Percentiles rank a stretch among this genome's conserved stretches.
phyloP scores from a whole-genome alignment of 2,888 invertebrate species.

The Plebejus argus region DNA sequence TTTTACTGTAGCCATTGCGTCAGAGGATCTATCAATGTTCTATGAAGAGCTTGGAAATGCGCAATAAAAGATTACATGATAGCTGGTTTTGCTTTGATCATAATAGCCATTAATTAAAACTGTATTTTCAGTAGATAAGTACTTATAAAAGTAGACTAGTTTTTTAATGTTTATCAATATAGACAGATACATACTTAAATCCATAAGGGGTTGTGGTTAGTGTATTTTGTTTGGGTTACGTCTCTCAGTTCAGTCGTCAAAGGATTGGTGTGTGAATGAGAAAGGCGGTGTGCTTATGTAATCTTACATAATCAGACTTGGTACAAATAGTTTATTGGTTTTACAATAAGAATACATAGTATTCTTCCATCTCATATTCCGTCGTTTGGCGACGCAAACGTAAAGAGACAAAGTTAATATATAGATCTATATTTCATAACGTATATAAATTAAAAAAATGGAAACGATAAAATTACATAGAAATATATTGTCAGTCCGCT shows the following conservation, averaged over 20 bases:
- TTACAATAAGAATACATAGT: constrained; percentile 68
- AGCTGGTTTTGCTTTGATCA: not conserved
- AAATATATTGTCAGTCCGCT: constrained; percentile 62
- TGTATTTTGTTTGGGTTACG: not conserved
- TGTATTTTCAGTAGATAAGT: too few species aligned
- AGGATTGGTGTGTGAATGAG: constrained; percentile 57
- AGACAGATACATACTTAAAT: not conserved
- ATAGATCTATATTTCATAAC: constrained; percentile 54
- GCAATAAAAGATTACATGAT: not conserved
- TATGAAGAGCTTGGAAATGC: not conserved
- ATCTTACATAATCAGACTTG: constrained; percentile 69
- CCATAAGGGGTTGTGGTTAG: not conserved
- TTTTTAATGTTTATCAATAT: too few species aligned
- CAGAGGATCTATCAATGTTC: not conserved
- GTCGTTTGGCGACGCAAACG: constrained; percentile 39
- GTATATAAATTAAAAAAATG: constrained; percentile 77
- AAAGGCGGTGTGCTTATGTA: constrained; percentile 52
- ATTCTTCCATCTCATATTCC: constrained; percentile 51
- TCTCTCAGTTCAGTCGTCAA: constrained; percentile 31
- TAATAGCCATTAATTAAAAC: too few species aligned
- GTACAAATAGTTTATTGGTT: constrained; percentile 65
- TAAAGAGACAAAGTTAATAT: constrained; percentile 26
- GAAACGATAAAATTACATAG: constrained; percentile 77
- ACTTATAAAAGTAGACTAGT: too few species aligned
- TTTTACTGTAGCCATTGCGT: not conserved